Evolutionary conservation across 2,113 vertebrate genomes (phyloP).

Genomic region (Poeciliopsis occidentalis): DNA sequence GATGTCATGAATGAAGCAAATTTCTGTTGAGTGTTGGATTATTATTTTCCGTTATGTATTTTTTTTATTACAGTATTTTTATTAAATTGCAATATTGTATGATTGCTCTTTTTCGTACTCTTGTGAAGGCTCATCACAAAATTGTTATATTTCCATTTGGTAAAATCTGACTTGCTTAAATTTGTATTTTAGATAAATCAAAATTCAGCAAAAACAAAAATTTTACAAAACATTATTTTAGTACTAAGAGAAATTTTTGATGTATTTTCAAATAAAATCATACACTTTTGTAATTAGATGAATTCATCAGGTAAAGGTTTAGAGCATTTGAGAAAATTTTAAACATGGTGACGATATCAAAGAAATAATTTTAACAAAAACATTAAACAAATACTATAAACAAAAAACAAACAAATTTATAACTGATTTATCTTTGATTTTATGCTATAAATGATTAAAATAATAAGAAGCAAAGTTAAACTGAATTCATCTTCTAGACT

Average conservation of each 20-base stretch:
- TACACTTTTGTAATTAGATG: not conserved
- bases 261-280: not conserved
- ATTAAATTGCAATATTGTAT: not conserved
- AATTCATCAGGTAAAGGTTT: not conserved
- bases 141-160: not conserved
- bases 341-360: not conserved
- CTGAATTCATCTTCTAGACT: conserved; percentile 1
- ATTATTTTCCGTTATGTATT: not conserved
- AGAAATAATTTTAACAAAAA: too few relatives aligned
- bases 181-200: not conserved
- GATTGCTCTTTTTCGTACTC: not conserved
- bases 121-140: not conserved
- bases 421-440: not conserved
- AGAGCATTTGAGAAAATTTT: not conserved
- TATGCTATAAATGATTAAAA: not conserved
- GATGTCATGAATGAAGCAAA: not conserved
- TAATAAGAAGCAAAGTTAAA: not conserved
- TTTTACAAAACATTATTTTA: not conserved
- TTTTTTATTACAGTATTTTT: not conserved
- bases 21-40: not conserved
- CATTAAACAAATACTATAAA: not conserved
- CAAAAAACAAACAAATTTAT: not conserved
- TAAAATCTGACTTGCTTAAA: not conserved
- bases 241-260: not conserved
- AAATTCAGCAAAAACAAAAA: too few relatives aligned